A percentile compares a stretch with the other conserved stretches of the same genome.
phyloP scores from a whole-genome alignment of 1,140 invertebrate species.

The Apis dorsata region DNA sequence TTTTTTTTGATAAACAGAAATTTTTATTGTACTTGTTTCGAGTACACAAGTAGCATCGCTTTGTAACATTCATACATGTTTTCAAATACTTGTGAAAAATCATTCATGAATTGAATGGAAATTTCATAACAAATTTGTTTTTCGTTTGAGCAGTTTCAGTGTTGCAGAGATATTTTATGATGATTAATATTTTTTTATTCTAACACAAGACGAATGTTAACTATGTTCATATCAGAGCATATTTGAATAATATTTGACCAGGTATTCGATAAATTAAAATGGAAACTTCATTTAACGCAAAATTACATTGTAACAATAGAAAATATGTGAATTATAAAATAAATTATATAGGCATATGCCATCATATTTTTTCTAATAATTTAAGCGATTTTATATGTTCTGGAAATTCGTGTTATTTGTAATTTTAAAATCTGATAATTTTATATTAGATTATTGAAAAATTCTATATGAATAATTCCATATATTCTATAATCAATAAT shows the following conservation, averaged over 20 bases:
- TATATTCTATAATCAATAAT: background rate
- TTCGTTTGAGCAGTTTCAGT: too few relatives aligned
- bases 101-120: background rate
- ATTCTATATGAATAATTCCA: too few relatives aligned
- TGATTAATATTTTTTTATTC: conserved; percentile 1
- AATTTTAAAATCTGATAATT: background rate
- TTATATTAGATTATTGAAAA: background rate
- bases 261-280: conserved; percentile 23
- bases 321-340: background rate
- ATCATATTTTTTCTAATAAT: background rate
- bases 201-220: background rate
- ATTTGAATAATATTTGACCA: background rate
- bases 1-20: background rate
- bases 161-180: background rate
- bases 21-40: background rate
- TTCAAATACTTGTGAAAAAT: background rate
- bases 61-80: background rate
- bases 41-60: background rate
- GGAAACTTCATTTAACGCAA: background rate
- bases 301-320: background rate
- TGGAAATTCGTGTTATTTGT: background rate
- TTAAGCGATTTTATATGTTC: background rate
- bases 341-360: background rate
- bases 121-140: conserved; percentile 1
- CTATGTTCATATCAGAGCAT: background rate